Base-by-base conservation (phyloP, 2,797 vertebrate genomes). In the Thalassophryne amazonica region DNA sequence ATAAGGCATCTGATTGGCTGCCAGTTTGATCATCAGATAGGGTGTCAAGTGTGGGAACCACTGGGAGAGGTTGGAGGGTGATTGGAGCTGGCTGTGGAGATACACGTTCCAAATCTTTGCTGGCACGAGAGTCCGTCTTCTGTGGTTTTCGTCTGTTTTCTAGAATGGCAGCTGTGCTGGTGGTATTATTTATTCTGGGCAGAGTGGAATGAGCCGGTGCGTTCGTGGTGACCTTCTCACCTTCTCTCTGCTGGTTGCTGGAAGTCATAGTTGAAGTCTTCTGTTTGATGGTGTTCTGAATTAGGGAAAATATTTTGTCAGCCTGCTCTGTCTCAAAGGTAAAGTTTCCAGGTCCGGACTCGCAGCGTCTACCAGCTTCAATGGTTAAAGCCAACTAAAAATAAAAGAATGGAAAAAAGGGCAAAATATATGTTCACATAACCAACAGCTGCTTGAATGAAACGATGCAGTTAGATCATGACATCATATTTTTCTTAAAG, bases 321-420 rank as follows among this genome's bases (percentile, higher is more conserved):
- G 93, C 93, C 61, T 97, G 91, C 32, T 84, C 83, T 0, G 95
- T 96, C 83, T 98, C 93, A 45, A 98, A 98, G 47, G 81, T 91
- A 82, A 99, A 96, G n/a, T 90, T 92, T 4, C 97, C 97, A 0
- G 95, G 92, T 18, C 97, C 97, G 0, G 94, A 97, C 9, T 90
- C 83, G 4, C 95, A 98, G 46, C 95, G 93, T 9, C 96, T 81
- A 4, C 97, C 96, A 0, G 97, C 93, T 79, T 99, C 97, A 0
- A 99, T 93, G 15, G 92, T 93, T 49, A 99, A 92, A 60, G 89
- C 79, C 61, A 90, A 65, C 97, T 99, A 81, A 8, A 11, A 40
- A 27, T 43, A 3, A 29, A 10, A 49, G 34, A 48, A 55, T 12
- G 33, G 5, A 46, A 18, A 30, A 18, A 27, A 10, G 2, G 7